Conservation (phyloP, 2,888 invertebrate species). For the Alloplasta piceator region DNA sequence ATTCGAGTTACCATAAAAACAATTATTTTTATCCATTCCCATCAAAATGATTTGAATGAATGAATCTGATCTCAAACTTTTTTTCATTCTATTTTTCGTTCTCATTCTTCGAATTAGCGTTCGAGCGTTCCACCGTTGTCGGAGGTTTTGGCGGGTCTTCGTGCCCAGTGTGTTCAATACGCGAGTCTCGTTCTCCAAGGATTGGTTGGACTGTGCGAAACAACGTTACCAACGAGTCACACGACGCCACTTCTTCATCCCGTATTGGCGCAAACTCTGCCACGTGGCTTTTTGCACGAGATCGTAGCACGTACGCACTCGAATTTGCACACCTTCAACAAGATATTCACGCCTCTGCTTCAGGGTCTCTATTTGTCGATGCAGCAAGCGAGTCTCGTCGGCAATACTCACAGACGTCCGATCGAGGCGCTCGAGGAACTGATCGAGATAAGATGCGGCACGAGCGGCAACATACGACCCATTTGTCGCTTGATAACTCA, state of each 20-base stretch:
- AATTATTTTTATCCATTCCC: no score
- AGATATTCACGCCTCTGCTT: conserved; percentile 88
- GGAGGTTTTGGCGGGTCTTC: conserved; percentile 85
- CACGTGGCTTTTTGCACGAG: conserved; percentile 90
- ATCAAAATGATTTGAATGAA: no score
- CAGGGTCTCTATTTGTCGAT: conserved; percentile 89
- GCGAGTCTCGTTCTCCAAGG: conserved; percentile 86
- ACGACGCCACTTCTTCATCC: conserved; percentile 89
- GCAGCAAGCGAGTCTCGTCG: conserved; percentile 88
- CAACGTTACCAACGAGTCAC: conserved; percentile 77
- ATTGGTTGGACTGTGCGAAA: conserved; percentile 78
- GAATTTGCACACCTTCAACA: conserved; percentile 86
- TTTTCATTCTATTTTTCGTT: conserved; percentile 42
- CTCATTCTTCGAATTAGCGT: conserved; percentile 83
- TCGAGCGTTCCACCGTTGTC: conserved; percentile 90
- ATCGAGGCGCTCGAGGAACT: conserved; percentile 91
- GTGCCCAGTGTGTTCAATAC: conserved; percentile 87
- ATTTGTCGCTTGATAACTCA: conserved; percentile 88
- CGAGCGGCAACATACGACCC: conserved; percentile 89
- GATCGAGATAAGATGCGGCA: conserved; percentile 90
- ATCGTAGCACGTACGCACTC: conserved; percentile 87
- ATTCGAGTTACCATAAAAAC: no score
- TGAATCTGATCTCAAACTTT: conserved; percentile 13
- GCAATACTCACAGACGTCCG: conserved; percentile 88
- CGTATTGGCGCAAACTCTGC: conserved; percentile 88